Base-by-base conservation (phyloP, 2,888 invertebrate species). In the Sycophila texana region DNA sequence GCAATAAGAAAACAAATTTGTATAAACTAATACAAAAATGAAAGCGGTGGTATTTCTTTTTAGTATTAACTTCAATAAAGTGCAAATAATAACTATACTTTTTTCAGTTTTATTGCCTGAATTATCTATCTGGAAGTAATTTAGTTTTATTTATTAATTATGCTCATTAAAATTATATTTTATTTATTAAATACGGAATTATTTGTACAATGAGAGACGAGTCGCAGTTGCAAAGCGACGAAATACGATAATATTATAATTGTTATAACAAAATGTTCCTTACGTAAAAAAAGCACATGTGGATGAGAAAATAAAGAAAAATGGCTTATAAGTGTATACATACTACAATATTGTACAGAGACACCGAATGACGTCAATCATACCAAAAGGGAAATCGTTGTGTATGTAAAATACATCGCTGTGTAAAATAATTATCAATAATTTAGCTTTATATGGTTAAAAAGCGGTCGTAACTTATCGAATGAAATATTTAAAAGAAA, bases 221-320 rank as follows among this genome's bases (percentile, higher is more conserved):
- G 30, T 39, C 60, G 63, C 22, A 67, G 57, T 73, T 61, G 14
- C 5, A 57, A 68, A 30, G 26, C 60, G 63, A 60, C 7, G 55
- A 61, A 58, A 68, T 74, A 74, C 57, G 51, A 55, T 77, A 84
- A 84, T 81, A 55, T 30, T 65, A 58, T 72, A 10, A 80, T 82
- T 84, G 83, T 84, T 78, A 79, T 82, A 82, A 84, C 81, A 83
- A 83, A 83, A 87, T 87, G 86, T 87, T 87, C 87, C 86, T 87
- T 84, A 83, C 80, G 83, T 82, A 84, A 85, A 85, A 85, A 86
- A 74, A 78, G 85, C 86, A 86, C 84, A 86, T 79, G 76, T 84
- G 83, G 83, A 85, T 85, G 83, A 83, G 74, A 83, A 82, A 81
- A 30, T 7, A 84, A 83, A 83, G 74, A 82, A 83, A 84, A 83